phyloP scores from a whole-genome alignment of 2,888 invertebrate genomes.

The Petrolisthes manimaculis region DNA sequence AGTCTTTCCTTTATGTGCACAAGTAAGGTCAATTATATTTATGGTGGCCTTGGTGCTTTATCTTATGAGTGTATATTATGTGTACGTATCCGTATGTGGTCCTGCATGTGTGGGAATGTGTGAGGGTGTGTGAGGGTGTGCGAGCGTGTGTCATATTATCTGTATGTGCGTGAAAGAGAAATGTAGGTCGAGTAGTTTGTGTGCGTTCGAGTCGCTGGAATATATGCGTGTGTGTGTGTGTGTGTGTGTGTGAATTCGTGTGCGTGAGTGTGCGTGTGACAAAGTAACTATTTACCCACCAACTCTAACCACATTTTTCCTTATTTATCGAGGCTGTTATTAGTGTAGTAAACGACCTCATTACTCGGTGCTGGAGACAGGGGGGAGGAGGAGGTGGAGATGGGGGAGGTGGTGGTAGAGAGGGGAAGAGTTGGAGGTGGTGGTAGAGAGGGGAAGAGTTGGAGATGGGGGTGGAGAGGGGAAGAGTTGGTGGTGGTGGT shows the following conservation, averaged over 20 bases:
- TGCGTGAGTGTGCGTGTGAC: constrained; percentile 13
- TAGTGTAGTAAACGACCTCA: neutral
- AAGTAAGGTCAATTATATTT: no score
- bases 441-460: neutral
- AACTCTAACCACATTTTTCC: neutral
- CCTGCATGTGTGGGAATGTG: neutral
- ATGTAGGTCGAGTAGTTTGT: neutral
- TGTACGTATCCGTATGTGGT: no score
- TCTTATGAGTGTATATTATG: no score
- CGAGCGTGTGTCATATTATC: neutral
- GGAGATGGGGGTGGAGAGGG: neutral
- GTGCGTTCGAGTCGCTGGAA: neutral
- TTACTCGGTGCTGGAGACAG: neutral
- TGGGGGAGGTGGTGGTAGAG: neutral
- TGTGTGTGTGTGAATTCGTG: constrained; percentile 7
- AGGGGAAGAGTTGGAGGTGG: neutral
- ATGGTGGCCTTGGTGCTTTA: no score
- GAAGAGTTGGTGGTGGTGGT: neutral
- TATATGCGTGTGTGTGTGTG: constrained; percentile 16
- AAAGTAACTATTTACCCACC: neutral
- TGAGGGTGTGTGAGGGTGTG: neutral
- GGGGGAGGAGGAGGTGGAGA: neutral
- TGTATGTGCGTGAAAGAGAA: constrained; percentile 4
- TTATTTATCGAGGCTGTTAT: constrained; percentile 1
- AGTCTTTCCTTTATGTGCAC: no score